Base-by-base conservation (phyloP, 2,797 vertebrate species). In the Urocyon cinereoargenteus region DNA sequence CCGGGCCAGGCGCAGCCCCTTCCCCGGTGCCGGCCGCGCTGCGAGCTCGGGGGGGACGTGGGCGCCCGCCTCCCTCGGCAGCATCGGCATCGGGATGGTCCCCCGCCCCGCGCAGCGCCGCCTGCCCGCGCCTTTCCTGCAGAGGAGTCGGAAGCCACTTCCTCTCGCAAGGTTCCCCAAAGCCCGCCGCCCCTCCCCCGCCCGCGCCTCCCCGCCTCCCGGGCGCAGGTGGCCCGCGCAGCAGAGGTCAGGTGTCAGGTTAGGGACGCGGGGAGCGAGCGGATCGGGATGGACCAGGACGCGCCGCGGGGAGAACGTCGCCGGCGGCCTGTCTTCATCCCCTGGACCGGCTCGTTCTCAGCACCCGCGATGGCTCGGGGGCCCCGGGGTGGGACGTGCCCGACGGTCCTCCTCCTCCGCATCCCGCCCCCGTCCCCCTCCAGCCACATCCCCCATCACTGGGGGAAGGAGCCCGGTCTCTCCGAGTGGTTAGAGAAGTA, bases 131-230 rank as follows among this genome's bases (percentile, higher is more conserved):
- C 93, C 89, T 97, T 94, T 98, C 98, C 99, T 98, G 99, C 98
- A 98, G 78, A 96, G 96, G 96, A 98, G 98, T 98, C 98, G 87
- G 98, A 96, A 97, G 98, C 98, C 99, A 99, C 99, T 99, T 99
- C 99, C 99, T 99, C 99, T 99, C 96, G 96, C 98, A 97, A 86
- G 97, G 98, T 96, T 96, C 96, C 92, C 97, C 97, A 59, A 96
- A 91, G 94, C 96, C 21, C 2, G 6, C 45, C 4, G 55, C 82
- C 68, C 92, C 53, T 72, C 95, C 66, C 70, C 70, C n/a, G 24
- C 22, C 68, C 11, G 92, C 22, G 5, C 45, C 53, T 21, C 94
- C 59, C 34, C 14, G 8, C 45, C 55, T 6, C 15, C 51, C 18
- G 6, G 28, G 1, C 61, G n/a, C 94, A 36, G 24, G 49, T 1